These are phyloP conservation scores for Hirtodrosophila duncani DNA, from an alignment of 2,888 invertebrate genomes.

Conservation along the genomic window DNA sequence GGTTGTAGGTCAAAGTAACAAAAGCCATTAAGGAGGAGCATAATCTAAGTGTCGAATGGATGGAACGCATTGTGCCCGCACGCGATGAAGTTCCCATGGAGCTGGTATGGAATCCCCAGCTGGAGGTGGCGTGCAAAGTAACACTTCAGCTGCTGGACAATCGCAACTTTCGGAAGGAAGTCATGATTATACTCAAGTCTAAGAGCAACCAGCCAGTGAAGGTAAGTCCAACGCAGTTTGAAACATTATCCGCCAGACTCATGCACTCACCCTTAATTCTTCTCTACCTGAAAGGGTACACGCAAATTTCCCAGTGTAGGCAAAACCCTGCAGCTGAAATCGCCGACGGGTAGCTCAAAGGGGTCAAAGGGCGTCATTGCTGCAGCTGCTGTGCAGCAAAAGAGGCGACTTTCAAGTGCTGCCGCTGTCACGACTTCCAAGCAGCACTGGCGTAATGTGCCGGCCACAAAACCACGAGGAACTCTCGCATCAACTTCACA, in stretches of 20 bases:
- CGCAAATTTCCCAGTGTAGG: constrained; percentile 75
- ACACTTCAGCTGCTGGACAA: constrained; percentile 83
- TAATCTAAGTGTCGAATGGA: constrained; percentile 81
- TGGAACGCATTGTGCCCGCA: constrained; percentile 80
- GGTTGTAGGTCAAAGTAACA: constrained; percentile 79
- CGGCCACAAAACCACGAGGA: not conserved
- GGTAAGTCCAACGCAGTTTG: constrained; percentile 53
- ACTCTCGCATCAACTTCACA: constrained; percentile 5
- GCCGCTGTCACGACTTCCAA: constrained; percentile 9
- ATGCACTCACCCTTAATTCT: constrained; percentile 4
- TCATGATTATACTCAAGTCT: constrained; percentile 83
- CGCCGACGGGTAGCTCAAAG: constrained; percentile 75
- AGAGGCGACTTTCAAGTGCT: constrained; percentile 34
- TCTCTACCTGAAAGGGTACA: constrained; percentile 57
- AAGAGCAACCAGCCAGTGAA: constrained; percentile 71
- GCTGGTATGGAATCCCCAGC: constrained; percentile 83
- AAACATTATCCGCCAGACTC: not conserved
- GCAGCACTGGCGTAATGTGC: constrained; percentile 16
- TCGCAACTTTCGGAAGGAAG: constrained; percentile 83
- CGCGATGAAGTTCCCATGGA: constrained; percentile 80
- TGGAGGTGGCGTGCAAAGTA: constrained; percentile 82
- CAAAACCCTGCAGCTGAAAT: constrained; percentile 75
- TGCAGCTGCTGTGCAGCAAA: constrained; percentile 37
- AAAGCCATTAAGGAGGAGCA: constrained; percentile 81
- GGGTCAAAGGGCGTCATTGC: constrained; percentile 37